Evolutionary conservation across 1,140 invertebrate genomes (phyloP), one percentile per base, ranked within the genome.

Genomic region (Plectus sambesii): DNA sequence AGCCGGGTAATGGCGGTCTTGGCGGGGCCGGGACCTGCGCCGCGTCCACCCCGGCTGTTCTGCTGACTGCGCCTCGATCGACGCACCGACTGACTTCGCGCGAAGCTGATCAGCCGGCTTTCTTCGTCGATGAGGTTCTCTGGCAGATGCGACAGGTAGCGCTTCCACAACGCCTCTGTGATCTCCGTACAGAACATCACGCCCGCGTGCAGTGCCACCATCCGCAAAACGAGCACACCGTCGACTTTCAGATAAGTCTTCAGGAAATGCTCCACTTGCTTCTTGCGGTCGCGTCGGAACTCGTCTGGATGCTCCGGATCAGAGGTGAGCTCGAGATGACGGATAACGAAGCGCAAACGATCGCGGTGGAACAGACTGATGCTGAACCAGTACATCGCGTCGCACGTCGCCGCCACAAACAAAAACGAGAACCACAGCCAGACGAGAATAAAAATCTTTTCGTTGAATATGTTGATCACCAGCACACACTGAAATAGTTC

Each of bases 401-500:
- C 66, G 25, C 74, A 66, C 39, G 68, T 60, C 8, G 74, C 69
- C n/a, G 72, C 60, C 9, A 72, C 59, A 45, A 73, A 69, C n/a
- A 76, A 63, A 42, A 76, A 70, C 3, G 74, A 66, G 27, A 74
- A 72, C 75, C 75, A 76, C 48, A 77, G 72, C 75, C 75, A 76
- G 20, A 77, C 56, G 38, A 76, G 41, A 39, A 70, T 69, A 51
- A 72, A 73, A 19, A 73, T 71, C 49, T 73, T 73, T 43, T 66
- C 63, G 3, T 55, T 56, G 26, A 60, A 66, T 9, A 66, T 42
- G 35, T 66, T 66, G 20, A 66, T 55, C 37, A 56, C 55, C 20
- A 66, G 51, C 9, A 61, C 61, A 44, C 63, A 66, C 51, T 66
- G n/a, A n/a, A n/a, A n/a, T n/a, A n/a, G n/a, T n/a, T n/a, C n/a